Evolutionary conservation across 1,140 invertebrate species (phyloP), one percentile per base, ranked within the genome.

Genomic region (Manduca sexta): DNA sequence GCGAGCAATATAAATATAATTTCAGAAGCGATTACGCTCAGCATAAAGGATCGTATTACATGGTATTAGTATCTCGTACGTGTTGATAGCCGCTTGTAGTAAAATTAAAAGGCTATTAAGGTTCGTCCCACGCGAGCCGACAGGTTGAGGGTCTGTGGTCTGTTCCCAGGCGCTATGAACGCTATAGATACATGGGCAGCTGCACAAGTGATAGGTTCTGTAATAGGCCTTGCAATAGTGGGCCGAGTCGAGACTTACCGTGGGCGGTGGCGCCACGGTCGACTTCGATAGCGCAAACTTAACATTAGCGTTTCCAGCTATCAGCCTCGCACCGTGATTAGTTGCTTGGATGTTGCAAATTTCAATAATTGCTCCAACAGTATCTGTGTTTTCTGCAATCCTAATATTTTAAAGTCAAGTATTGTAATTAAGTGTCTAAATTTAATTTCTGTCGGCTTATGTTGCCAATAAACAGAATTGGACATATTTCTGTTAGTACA

Each of bases 101-200:
- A 68, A 77, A 78, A 84, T 81, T 80, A 81, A 81, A 80, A 81
- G 74, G 60, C 68, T 78, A 70, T 69, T 73, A 67, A 68, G 60
- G 52, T 50, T 56, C 71, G 54, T 60, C 80, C 77, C 74, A 84
- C 77, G 70, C 75, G 50, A 49, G 42, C 34, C 43, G 63, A 60
- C 67, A 67, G 67, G 67, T 69, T 70, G 62, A 49, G 43, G 49
- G 69, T 73, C 60, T 60, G 57, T 56, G 48, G 68, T 73, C 60
- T 60, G 59, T 58, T 69, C 63, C 51, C 59, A 70, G 51, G 63
- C 53, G 45, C 45, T 57, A 55, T 56, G 47, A 59, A 52, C 43
- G 44, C 30, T 17, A 45, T 51, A 53, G 38, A 41, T 53, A 49
- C 26, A 18, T n/a, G n/a, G n/a, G n/a, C n/a, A n/a, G n/a, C 26